Evolutionary conservation across 2,888 invertebrate genomes (phyloP), one percentile per base, ranked within the genome.

Genomic region (Dilophus febrilis): DNA sequence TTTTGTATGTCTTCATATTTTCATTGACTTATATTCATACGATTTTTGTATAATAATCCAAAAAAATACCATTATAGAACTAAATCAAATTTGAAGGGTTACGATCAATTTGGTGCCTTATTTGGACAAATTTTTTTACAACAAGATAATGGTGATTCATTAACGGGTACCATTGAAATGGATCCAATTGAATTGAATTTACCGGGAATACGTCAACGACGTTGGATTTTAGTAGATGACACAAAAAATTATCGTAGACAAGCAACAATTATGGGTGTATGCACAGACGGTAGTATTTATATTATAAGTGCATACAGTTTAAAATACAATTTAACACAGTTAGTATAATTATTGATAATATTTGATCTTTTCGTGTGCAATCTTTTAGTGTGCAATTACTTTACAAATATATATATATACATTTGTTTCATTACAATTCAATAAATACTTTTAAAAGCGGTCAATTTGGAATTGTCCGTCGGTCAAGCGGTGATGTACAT

Each of bases 81-180:
- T 33, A 57, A 58, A 47, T 54, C 59, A 40, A 57, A 58, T 2
- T 57, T 62, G 33, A 58, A 59, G 3, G 71, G 74, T 37, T 74
- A 71, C 56, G 62, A 71, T 44, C 78, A 78, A 51, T 78, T 70
- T 59, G 80, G 80, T 4, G 61, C 66, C 1, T 50, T 74, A 14
- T 64, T 70, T 45, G 80, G 79, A 1, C 66, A 67, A 14, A 53
- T 77, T 41, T 64, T 61, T 39, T 57, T 66, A 1, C 66, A 61
- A 42, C 56, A 65, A 36, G 56, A 55, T 2, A 51, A 60, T 26
- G 66, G 64, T 17, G 41, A 11, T 4, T 10, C 18, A n/a, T 26
- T 16, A 12, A 22, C 16, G 11, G 37, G 32, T 17, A 26, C 37
- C n/a, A 39, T 40, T 8, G 17, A 35, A 18, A 35, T 33, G 12